Percentiles rank a stretch among this genome's conserved stretches.
These are phyloP conservation scores for Percina caprodes DNA, from an alignment of 2,113 vertebrate genomes.

Conservation along the genomic window DNA sequence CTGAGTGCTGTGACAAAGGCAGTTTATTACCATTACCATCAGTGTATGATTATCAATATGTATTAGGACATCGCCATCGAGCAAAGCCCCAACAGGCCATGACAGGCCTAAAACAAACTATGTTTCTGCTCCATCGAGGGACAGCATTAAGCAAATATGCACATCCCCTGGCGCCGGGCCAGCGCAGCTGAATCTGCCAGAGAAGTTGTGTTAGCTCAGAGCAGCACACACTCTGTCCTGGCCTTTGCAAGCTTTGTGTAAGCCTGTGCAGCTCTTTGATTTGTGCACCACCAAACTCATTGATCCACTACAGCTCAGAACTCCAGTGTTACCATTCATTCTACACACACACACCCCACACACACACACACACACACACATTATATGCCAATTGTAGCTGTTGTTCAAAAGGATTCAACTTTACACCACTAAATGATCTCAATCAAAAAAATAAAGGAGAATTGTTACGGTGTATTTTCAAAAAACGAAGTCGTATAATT, in stretches of 20 bases:
- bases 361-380: not conserved
- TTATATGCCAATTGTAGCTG: not conserved
- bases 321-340: slow-evolving; percentile 38
- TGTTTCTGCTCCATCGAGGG: slow-evolving; percentile 59
- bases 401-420: not conserved
- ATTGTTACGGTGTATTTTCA: not conserved
- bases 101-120: slow-evolving; percentile 71
- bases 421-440: not conserved
- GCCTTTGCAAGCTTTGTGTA: slow-evolving; percentile 69
- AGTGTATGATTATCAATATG: slow-evolving; percentile 75
- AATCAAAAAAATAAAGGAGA: not conserved
- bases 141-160: slow-evolving; percentile 66
- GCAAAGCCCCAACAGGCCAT: slow-evolving; percentile 61
- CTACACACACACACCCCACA: too few relatives aligned
- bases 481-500: not conserved
- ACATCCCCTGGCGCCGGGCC: slow-evolving; percentile 48
- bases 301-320: slow-evolving; percentile 78
- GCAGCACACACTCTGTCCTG: slow-evolving; percentile 23
- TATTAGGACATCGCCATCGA: slow-evolving; percentile 63
- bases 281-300: slow-evolving; percentile 74
- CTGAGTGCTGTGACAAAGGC: slow-evolving; percentile 70
- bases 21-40: slow-evolving; percentile 76
- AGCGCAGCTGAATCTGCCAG: slow-evolving; percentile 60
- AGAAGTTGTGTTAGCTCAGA: slow-evolving; percentile 57
- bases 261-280: slow-evolving; percentile 69